phyloP scores from a whole-genome alignment of 2,797 vertebrate genomes.

The Ceryle rudis region DNA sequence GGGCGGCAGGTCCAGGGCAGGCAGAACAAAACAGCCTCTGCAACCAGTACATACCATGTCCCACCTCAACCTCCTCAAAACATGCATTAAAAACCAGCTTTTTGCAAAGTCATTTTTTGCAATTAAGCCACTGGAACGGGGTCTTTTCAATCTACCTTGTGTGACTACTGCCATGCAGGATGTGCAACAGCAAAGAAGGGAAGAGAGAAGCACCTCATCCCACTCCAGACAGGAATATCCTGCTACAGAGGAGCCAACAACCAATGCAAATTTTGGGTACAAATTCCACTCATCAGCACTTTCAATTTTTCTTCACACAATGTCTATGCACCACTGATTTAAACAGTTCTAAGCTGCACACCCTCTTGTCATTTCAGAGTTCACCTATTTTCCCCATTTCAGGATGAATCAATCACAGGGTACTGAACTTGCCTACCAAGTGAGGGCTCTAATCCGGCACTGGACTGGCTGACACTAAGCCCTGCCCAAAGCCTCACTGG shows the following conservation, averaged over 20 bases:
- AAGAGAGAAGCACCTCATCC: neutral
- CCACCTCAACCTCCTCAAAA: neutral
- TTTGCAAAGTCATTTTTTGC: neutral
- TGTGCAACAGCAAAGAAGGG: neutral
- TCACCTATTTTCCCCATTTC: neutral
- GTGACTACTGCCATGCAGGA: neutral
- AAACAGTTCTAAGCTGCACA: neutral
- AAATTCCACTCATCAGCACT: neutral
- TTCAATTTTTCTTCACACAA: neutral
- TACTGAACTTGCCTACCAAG: neutral
- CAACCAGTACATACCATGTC: neutral
- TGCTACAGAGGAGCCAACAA: neutral
- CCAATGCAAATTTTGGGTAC: neutral
- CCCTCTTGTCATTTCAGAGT: neutral
- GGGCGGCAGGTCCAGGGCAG: neutral
- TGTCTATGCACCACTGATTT: neutral
- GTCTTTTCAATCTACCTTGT: neutral
- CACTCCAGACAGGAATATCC: neutral
- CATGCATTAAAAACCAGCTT: rapidly evolving
- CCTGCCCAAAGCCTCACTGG: neutral
- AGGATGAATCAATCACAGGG: neutral
- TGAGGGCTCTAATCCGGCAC: neutral
- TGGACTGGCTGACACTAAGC: neutral
- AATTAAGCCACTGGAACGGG: neutral
- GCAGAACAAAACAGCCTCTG: neutral